Percentiles rank a stretch among this genome's conserved stretches.
Conservation (phyloP, 1,140 invertebrate species). For the Drosophila micromelanica region DNA sequence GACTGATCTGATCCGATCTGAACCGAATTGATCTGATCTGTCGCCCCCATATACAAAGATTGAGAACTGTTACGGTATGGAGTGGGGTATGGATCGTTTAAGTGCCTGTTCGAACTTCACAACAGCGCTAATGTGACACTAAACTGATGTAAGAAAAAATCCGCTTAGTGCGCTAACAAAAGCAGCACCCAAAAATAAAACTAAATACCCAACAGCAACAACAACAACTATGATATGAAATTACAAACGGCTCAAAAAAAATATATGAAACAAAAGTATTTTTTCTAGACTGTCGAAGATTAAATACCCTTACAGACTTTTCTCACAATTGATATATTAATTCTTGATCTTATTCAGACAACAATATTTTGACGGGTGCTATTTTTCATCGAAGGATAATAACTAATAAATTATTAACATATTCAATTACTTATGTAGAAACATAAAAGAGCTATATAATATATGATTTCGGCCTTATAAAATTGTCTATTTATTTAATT, state of each 20-base stretch:
- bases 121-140: slow-evolving; percentile 76
- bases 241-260: slow-evolving; percentile 59
- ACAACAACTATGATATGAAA: slow-evolving; percentile 54
- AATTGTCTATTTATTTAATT: too few relatives aligned
- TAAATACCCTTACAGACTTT: neutral
- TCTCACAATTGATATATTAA: too few relatives aligned
- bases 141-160: slow-evolving; percentile 80
- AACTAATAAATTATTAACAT: too few relatives aligned
- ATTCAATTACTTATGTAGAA: too few relatives aligned
- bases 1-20: slow-evolving; percentile 17
- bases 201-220: slow-evolving; percentile 62
- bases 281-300: neutral
- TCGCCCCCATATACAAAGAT: slow-evolving; percentile 38
- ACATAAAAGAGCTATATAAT: too few relatives aligned
- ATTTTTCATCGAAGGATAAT: too few relatives aligned
- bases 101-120: slow-evolving; percentile 47
- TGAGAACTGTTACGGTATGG: neutral
- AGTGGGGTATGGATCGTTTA: slow-evolving; percentile 14
- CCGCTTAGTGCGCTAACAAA: slow-evolving; percentile 72
- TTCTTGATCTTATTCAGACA: too few relatives aligned
- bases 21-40: slow-evolving; percentile 29
- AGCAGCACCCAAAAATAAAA: slow-evolving; percentile 63
- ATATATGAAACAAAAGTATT: slow-evolving; percentile 33
- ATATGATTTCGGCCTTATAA: too few relatives aligned
- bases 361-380: too few relatives aligned